These are phyloP conservation scores for Dysmachus trigonus DNA, from an alignment of 2,888 invertebrate genomes.

Conservation along the genomic window DNA sequence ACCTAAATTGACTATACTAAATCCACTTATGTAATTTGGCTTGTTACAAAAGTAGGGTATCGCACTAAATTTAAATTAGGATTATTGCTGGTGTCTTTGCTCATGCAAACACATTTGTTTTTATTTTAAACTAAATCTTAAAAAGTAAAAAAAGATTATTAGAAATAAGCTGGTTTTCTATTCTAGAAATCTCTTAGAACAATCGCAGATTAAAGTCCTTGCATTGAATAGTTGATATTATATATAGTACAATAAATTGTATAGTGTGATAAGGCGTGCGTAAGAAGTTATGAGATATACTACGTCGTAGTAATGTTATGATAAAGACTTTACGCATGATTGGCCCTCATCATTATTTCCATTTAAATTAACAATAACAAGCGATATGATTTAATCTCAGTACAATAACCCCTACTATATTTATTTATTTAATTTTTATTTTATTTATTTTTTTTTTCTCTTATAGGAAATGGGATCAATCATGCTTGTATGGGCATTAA, in stretches of 20 bases:
- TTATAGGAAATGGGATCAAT: conserved; percentile 64
- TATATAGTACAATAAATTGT: not conserved
- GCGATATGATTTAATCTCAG: conserved; percentile 30
- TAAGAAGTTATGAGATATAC: not conserved
- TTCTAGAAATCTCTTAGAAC: not conserved
- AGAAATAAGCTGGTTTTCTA: not conserved
- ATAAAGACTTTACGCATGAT: conserved; percentile 14
- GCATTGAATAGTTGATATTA: not conserved
- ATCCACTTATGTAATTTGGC: too few relatives aligned
- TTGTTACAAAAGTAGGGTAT: too few relatives aligned
- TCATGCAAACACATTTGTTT: not conserved
- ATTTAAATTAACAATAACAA: not conserved
- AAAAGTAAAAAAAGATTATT: not conserved
- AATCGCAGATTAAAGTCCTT: not conserved
- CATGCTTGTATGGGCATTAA: conserved; percentile 60
- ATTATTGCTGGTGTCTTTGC: too few relatives aligned
- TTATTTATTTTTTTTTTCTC: conserved; percentile 46
- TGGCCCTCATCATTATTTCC: not conserved
- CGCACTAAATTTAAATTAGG: too few relatives aligned
- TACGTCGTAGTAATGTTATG: conserved; percentile 22
- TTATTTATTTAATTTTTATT: not conserved
- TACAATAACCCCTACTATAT: conserved; percentile 27
- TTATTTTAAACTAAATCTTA: not conserved
- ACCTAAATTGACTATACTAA: too few relatives aligned
- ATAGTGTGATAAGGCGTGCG: conserved; percentile 14